A percentile compares a stretch with the other conserved stretches of the same genome.
phyloP scores from a whole-genome alignment of 1,140 invertebrate species.

The Maniola jurtina region DNA sequence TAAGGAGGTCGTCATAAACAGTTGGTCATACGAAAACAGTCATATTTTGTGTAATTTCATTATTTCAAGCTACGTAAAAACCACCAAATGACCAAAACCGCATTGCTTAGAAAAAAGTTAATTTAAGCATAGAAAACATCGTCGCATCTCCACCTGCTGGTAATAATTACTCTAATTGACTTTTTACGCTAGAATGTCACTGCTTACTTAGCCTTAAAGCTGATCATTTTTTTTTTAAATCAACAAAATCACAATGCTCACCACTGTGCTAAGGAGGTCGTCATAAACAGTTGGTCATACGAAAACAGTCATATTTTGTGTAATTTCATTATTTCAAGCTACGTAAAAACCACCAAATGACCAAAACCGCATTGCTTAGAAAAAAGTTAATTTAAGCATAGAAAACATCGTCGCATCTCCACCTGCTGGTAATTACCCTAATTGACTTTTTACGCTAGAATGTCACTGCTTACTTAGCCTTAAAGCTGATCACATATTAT shows the following conservation, averaged over 20 bases:
- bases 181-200: conserved; percentile 38
- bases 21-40: too few species aligned
- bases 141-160: too few species aligned
- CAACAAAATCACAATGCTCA: too few species aligned
- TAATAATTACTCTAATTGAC: conserved; percentile 51
- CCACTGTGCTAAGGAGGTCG: too few species aligned
- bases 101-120: not conserved
- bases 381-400: conserved; percentile 8
- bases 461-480: not conserved
- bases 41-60: not conserved
- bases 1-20: too few species aligned
- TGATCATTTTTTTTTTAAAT: too few species aligned
- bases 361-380: not conserved
- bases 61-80: not conserved
- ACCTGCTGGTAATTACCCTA: conserved; percentile 53
- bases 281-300: too few species aligned
- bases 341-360: not conserved
- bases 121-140: conserved; percentile 19
- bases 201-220: not conserved
- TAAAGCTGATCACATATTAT: too few species aligned
- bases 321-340: not conserved
- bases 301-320: not conserved
- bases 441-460: conserved; percentile 47
- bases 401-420: conserved; percentile 25
- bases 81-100: not conserved